These are phyloP conservation scores for Geococcyx californianus DNA, from an alignment of 2,113 vertebrate genomes.

Conservation along the genomic window DNA sequence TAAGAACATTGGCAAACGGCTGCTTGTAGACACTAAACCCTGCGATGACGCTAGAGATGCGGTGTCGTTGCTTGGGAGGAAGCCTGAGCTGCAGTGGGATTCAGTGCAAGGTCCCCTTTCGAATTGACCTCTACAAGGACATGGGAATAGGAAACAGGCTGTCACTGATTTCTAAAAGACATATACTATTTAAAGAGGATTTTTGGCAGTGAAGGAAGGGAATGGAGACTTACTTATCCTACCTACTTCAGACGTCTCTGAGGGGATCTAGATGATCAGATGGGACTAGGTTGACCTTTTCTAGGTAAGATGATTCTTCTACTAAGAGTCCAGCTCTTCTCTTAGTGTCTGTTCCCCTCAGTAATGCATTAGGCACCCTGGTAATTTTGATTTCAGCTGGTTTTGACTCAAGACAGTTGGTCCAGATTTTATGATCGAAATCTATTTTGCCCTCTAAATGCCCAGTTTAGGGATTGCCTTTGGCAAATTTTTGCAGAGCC, in stretches of 20 bases:
- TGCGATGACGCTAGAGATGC: background rate
- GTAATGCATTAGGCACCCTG: background rate
- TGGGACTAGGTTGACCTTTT: background rate
- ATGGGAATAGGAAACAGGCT: background rate
- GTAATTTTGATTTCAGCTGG: background rate
- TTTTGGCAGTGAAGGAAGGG: background rate
- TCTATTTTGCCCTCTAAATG: background rate
- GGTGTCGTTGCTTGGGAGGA: background rate
- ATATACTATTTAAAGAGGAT: background rate
- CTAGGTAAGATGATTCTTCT: background rate
- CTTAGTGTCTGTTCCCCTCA: background rate
- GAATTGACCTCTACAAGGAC: background rate
- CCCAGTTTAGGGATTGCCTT: background rate
- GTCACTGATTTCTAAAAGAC: background rate
- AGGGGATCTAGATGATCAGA: background rate
- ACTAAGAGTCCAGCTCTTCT: background rate
- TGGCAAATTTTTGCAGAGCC: background rate
- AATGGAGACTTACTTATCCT: background rate
- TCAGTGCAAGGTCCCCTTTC: background rate
- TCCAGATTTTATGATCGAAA: background rate
- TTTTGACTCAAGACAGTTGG: background rate
- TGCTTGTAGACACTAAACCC: background rate
- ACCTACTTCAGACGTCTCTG: background rate
- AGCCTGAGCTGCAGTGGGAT: background rate
- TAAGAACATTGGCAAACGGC: background rate